phyloP scores from a whole-genome alignment of 2,797 vertebrate species.

The Garrulus glandarius region DNA sequence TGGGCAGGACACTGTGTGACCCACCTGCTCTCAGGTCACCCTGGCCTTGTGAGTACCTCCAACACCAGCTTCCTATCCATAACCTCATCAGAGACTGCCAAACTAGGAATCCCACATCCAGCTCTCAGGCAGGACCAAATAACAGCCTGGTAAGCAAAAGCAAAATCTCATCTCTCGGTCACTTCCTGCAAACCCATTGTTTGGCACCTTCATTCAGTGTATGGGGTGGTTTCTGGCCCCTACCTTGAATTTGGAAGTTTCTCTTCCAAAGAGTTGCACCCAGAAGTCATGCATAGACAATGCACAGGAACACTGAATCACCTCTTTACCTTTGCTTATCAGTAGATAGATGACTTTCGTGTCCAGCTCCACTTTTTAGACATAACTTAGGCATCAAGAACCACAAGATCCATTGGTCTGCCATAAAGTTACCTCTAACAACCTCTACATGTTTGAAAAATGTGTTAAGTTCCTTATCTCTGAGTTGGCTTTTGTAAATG shows the following conservation, averaged over 20 bases:
- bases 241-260: neutral
- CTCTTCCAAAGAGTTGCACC: neutral
- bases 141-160: neutral
- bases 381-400: neutral
- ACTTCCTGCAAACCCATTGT: neutral
- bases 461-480: neutral
- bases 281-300: neutral
- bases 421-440: neutral
- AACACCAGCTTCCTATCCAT: neutral
- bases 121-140: neutral
- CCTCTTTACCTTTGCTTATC: neutral
- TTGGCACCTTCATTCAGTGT: neutral
- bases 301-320: neutral
- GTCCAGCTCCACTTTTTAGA: neutral
- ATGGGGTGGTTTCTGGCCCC: neutral
- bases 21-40: neutral
- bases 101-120: neutral
- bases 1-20: neutral
- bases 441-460: neutral
- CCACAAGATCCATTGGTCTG: neutral
- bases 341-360: neutral
- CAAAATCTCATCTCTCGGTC: neutral
- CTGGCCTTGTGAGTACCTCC: neutral
- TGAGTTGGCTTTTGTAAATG: neutral
- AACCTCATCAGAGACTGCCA: neutral